phyloP scores from a whole-genome alignment of 2,797 vertebrate species.

The Miichthys miiuy region DNA sequence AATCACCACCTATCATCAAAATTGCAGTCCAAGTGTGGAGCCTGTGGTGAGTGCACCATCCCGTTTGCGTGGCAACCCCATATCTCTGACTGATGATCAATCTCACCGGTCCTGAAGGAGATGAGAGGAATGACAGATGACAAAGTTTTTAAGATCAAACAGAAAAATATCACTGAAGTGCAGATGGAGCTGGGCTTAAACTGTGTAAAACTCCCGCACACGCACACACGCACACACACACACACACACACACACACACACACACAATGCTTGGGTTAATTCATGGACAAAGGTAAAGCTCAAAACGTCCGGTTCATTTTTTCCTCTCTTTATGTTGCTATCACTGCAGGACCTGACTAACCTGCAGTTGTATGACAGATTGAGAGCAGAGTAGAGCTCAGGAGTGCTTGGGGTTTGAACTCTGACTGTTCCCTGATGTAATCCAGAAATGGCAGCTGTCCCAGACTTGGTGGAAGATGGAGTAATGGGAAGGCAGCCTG shows the following conservation, averaged over 20 bases:
- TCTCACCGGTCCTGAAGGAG: slow-evolving; percentile 47
- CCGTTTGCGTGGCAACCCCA: slow-evolving; percentile 30
- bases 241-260: too few species aligned
- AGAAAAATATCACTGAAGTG: not conserved
- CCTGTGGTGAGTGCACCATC: not conserved
- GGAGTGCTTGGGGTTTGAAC: slow-evolving; percentile 82
- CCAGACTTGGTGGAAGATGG: slow-evolving; percentile 57
- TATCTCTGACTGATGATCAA: slow-evolving; percentile 34
- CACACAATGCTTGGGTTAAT: not conserved
- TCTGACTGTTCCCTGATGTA: slow-evolving; percentile 40
- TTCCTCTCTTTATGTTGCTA: not conserved
- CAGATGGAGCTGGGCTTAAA: not conserved
- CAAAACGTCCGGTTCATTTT: not conserved
- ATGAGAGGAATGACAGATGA: slow-evolving; percentile 2
- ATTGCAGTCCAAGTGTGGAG: slow-evolving; percentile 54
- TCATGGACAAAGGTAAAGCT: not conserved
- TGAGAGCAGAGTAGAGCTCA: slow-evolving; percentile 82
- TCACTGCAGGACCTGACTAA: slow-evolving; percentile 37
- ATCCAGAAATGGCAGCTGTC: slow-evolving; percentile 7
- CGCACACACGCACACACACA: too few species aligned
- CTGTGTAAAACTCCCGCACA: not conserved
- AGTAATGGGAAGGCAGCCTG: slow-evolving; percentile 65
- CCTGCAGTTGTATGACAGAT: slow-evolving; percentile 72
- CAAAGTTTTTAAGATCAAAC: not conserved
- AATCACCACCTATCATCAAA: slow-evolving; percentile 7